Evolutionary conservation across 2,113 vertebrate species (phyloP).

Genomic region (Megaceryle torquata): DNA sequence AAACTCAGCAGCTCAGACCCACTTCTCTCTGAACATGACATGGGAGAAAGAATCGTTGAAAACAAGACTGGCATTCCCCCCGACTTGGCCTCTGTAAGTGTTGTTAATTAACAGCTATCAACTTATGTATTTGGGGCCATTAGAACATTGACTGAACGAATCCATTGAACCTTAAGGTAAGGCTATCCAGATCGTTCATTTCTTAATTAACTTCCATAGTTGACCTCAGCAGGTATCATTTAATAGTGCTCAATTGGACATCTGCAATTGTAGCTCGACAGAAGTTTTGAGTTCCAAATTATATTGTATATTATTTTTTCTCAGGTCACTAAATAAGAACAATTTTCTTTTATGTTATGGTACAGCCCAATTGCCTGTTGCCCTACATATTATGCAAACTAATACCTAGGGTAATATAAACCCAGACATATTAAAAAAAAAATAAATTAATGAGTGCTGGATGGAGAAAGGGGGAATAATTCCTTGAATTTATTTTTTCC

Average conservation of each 20-base stretch:
- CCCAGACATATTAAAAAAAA: background rate
- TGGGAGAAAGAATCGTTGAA: background rate
- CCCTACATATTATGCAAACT: slow-evolving; percentile 27
- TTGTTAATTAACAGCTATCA: slow-evolving; percentile 23
- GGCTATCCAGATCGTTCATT: background rate
- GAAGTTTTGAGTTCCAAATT: background rate
- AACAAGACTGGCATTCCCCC: background rate
- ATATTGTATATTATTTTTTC: background rate
- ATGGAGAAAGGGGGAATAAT: background rate
- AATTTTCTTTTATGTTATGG: background rate
- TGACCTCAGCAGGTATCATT: background rate
- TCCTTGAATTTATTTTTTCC: background rate
- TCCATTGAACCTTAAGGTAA: background rate
- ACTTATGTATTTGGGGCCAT: background rate
- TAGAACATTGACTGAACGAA: background rate
- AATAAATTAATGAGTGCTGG: background rate
- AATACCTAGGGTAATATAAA: slow-evolving; percentile 13
- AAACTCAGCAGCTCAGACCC: background rate
- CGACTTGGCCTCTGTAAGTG: background rate
- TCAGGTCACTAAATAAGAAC: background rate
- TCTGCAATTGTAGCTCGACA: background rate
- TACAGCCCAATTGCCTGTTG: background rate
- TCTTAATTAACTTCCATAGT: background rate
- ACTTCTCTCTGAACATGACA: background rate
- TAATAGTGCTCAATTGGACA: background rate